Evolutionary conservation across 2,888 invertebrate genomes (phyloP), one percentile per base, ranked within the genome.

Genomic region (Melipona bicolor): DNA sequence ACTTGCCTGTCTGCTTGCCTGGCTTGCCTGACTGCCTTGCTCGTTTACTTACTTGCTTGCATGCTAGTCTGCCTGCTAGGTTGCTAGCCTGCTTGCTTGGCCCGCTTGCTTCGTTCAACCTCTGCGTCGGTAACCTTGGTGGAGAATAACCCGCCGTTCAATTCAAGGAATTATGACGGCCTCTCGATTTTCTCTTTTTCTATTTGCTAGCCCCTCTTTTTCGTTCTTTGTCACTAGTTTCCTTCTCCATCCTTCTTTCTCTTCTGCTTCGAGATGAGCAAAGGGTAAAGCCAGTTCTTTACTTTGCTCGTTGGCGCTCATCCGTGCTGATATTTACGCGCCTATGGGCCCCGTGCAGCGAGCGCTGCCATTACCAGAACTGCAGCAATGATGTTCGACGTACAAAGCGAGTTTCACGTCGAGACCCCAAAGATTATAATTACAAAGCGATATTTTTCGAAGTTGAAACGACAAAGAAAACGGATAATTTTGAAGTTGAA

Each of bases 161-260:
- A 94, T 94, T 94, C 94, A 94, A 93, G 94, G 94, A 94, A 94
- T 94, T 94, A 94, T 94, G 94, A 94, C 92, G 91, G 91, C 91
- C 92, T 91, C 92, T 79, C 84, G 86, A 83, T 87, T 82, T 83
- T 86, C 90, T 92, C 91, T 91, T 90, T 92, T 90, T 89, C 90
- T 90, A 90, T 88, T 90, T 85, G 85, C 85, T 84, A 85, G 71
- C 80, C 84, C 65, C 76, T 72, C 82, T 81, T 84, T 77, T 73
- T 81, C 85, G 69, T 79, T 77, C 87, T 77, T 81, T 80, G 80
- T 86, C 81, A 71, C 84, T 82, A 82, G 77, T 82, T 86, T 79
- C 62, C 64, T 79, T 61, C 88, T 91, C 89, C 89, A 36, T 81
- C 56, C 50, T 65, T 76, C 67, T 77, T 70, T 69, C 83, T 62